Evolutionary conservation across 2,113 vertebrate species (phyloP).

Genomic region (Peromyscus polionotus): DNA sequence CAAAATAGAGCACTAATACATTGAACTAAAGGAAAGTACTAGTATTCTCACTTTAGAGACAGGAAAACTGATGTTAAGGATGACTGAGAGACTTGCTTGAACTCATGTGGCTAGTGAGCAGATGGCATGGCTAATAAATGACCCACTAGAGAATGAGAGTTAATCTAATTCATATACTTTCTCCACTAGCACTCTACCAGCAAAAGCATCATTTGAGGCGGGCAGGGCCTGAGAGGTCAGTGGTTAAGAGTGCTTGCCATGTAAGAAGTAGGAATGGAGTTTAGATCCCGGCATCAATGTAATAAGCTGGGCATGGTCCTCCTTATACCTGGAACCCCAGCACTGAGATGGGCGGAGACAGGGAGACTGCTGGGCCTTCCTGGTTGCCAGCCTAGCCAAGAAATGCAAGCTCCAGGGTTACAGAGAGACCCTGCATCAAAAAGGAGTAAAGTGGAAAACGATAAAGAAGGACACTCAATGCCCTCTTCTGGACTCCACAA

Average conservation of each 20-base stretch:
- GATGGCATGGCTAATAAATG: not conserved
- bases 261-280: not conserved
- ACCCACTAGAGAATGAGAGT: not conserved
- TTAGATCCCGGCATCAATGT: too few relatives aligned
- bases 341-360: not conserved
- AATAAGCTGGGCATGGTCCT: not conserved
- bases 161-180: slow-evolving; percentile 2
- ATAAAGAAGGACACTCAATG: not conserved
- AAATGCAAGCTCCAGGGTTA: not conserved
- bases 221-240: too few relatives aligned
- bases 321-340: not conserved
- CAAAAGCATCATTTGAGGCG: not conserved
- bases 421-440: not conserved
- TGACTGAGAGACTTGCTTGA: not conserved
- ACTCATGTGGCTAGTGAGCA: not conserved
- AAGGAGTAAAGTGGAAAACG: not conserved
- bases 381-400: not conserved
- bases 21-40: not conserved
- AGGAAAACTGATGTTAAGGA: slow-evolving; percentile 27
- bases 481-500: not conserved
- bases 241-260: not conserved
- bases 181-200: not conserved
- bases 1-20: slow-evolving; percentile 37
- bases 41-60: not conserved
- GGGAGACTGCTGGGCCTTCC: not conserved